Percentiles rank a stretch among this genome's conserved stretches.
These are phyloP conservation scores for Drosophila carrolli DNA, from an alignment of 1,140 invertebrate genomes.

Conservation along the genomic window DNA sequence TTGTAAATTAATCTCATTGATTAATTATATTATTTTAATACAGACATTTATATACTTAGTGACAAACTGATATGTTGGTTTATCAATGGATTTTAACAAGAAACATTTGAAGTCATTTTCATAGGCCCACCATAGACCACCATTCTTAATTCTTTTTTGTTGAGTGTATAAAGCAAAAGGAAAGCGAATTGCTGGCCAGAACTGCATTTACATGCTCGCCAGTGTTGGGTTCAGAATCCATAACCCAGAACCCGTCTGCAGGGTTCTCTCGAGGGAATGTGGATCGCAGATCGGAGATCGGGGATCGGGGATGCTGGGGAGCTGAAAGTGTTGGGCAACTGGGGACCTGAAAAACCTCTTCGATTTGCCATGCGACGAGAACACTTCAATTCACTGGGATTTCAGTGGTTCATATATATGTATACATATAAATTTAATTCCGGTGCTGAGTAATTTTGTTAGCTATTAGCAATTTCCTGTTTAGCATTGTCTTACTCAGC, in stretches of 20 bases:
- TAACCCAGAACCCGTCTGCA: constrained; percentile 16
- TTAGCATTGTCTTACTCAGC: not conserved
- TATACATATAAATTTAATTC: not conserved
- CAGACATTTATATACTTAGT: too few species aligned
- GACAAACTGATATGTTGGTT: too few species aligned
- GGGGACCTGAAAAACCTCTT: constrained; percentile 39
- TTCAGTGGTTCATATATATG: not conserved
- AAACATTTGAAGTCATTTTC: too few species aligned
- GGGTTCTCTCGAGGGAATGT: constrained; percentile 6
- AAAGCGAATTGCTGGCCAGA: constrained; percentile 6
- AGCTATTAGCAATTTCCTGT: constrained; percentile 2
- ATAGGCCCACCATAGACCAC: too few species aligned
- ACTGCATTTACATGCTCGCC: constrained; percentile 38
- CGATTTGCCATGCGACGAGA: constrained; percentile 1
- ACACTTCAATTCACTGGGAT: constrained; percentile 7
- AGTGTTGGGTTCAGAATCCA: not conserved
- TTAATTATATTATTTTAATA: too few species aligned
- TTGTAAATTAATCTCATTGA: too few species aligned
- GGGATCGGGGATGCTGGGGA: not conserved
- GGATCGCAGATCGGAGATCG: not conserved
- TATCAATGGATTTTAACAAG: too few species aligned
- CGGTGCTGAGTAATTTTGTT: not conserved
- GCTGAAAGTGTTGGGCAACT: not conserved
- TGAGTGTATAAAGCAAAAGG: not conserved
- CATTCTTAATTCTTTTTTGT: not conserved